Evolutionary conservation across 2,888 invertebrate species (phyloP).

Genomic region (Tinea pellionella): DNA sequence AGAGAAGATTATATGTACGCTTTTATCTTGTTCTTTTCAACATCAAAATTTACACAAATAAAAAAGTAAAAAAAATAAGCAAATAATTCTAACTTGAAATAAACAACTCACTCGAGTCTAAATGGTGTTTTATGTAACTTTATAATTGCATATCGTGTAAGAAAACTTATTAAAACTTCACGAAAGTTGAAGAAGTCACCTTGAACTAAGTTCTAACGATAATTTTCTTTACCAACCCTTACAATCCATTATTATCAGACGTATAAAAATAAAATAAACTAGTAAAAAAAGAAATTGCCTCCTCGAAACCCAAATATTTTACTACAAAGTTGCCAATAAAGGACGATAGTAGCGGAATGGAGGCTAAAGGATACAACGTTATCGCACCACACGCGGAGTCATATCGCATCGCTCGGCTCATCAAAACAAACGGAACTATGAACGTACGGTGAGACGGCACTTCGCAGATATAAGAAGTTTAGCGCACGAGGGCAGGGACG

Average conservation of each 20-base stretch:
- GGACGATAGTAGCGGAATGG: slow-evolving; percentile 22
- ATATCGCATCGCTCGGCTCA: slow-evolving; percentile 15
- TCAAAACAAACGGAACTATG: slow-evolving; percentile 26
- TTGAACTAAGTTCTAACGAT: not conserved
- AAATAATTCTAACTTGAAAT: not conserved
- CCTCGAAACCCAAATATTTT: not conserved
- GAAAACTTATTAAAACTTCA: not conserved
- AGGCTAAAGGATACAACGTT: slow-evolving; percentile 16
- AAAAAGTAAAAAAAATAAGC: not conserved
- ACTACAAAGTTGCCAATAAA: slow-evolving; percentile 29
- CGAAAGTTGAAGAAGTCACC: not conserved
- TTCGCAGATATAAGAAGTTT: slow-evolving; percentile 17
- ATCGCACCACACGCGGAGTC: slow-evolving; percentile 14
- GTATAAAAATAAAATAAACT: not conserved
- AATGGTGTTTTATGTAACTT: not conserved
- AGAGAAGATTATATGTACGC: not conserved
- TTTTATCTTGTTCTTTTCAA: not conserved
- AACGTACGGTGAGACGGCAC: slow-evolving; percentile 10
- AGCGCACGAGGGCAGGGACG: slow-evolving; percentile 15
- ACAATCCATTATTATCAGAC: not conserved
- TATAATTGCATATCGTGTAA: not conserved
- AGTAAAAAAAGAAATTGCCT: not conserved
- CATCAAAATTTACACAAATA: not conserved
- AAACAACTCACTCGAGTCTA: not conserved
- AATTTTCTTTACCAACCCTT: not conserved